phyloP scores from a whole-genome alignment of 2,797 vertebrate species.

The Parauchenoglanis ngamensis region DNA sequence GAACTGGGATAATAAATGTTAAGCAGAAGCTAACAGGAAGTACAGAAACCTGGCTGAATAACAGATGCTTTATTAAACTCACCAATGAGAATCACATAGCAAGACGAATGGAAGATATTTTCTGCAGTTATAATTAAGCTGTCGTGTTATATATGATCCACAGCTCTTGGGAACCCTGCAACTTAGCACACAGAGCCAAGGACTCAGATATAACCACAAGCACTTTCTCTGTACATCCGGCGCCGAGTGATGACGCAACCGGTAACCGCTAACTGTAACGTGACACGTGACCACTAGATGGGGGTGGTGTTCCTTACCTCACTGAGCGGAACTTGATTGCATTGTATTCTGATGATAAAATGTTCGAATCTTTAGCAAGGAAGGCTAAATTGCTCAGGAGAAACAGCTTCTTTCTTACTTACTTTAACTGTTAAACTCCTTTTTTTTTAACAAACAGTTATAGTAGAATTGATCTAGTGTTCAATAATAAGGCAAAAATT shows the following conservation, averaged over 20 bases:
- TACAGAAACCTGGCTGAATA: not conserved
- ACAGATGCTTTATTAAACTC: slow-evolving; percentile 7
- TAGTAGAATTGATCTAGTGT: no score
- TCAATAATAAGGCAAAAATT: no score
- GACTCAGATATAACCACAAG: slow-evolving; percentile 45
- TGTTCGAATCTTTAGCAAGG: not conserved
- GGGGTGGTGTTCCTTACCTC: not conserved
- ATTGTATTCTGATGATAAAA: not conserved
- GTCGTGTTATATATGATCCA: not conserved
- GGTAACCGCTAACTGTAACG: not conserved
- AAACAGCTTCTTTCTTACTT: not conserved
- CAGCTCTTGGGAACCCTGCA: not conserved
- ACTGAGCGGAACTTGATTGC: not conserved
- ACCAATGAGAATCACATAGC: slow-evolving; percentile 16
- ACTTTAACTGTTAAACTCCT: no score
- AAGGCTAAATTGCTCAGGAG: no score
- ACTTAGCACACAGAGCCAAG: slow-evolving; percentile 55
- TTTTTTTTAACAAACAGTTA: no score
- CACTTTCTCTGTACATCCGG: slow-evolving; percentile 41
- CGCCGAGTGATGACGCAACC: slow-evolving; percentile 40
- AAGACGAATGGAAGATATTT: no score
- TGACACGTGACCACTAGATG: slow-evolving; percentile 25
- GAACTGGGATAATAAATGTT: not conserved
- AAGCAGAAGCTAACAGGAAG: not conserved
- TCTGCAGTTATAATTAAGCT: not conserved